Evolutionary conservation across 2,113 vertebrate genomes (phyloP).

Genomic region (Emberiza fucata): DNA sequence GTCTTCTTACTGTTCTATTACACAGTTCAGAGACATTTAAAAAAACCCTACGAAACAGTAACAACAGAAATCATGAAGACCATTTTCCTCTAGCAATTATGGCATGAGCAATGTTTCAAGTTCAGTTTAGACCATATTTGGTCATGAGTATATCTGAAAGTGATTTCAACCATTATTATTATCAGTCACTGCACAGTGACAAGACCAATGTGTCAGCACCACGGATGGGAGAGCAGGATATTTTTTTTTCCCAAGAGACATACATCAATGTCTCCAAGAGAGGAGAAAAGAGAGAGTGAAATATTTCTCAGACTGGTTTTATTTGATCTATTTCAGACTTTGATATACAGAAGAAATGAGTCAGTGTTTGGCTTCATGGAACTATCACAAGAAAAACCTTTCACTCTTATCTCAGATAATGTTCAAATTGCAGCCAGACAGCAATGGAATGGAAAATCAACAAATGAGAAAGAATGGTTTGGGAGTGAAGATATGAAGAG

Average conservation of each 20-base stretch:
- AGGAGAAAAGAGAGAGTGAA: conserved; percentile 48
- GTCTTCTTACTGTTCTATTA: neutral
- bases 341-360: conserved; percentile 56
- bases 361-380: conserved; percentile 36
- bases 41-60: neutral
- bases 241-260: conserved; percentile 57
- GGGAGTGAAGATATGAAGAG: conserved; percentile 2
- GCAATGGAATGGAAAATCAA: conserved; percentile 16
- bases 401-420: conserved; percentile 54
- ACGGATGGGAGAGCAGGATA: conserved; percentile 8
- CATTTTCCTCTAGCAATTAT: neutral
- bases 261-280: conserved; percentile 59
- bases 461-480: neutral
- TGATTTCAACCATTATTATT: conserved; percentile 4
- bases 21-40: neutral
- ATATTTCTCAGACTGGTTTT: conserved; percentile 64
- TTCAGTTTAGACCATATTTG: neutral
- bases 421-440: conserved; percentile 40
- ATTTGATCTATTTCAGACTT: conserved; percentile 65
- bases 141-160: neutral
- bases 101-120: neutral
- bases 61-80: neutral
- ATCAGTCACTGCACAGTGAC: neutral
- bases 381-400: conserved; percentile 57
- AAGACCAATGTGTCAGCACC: conserved; percentile 29